Percentiles rank a stretch among this genome's conserved stretches.
Evolutionary conservation across 2,113 vertebrate genomes (phyloP).

Genomic region (Mus musculus): GRCm39 chr2:172639501-172640000

Average conservation of each 20-base stretch:
- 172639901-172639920: background rate
- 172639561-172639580: no score
- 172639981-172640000: background rate
- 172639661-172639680: background rate
- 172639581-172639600: background rate
- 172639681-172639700: background rate
- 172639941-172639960: background rate
- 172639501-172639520: background rate
- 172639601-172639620: background rate
- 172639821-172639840: background rate
- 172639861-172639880: background rate
- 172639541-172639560: background rate
- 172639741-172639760: background rate
- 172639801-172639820: fast-evolving
- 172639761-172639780: background rate
- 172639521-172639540: background rate
- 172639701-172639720: background rate
- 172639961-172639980: background rate
- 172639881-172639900: background rate
- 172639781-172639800: background rate
- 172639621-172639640: background rate
- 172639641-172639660: background rate
- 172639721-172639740: background rate
- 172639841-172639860: background rate
- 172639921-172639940: fast-evolving